Conservation (phyloP, 2,888 invertebrate species). For the Oeneis ivallda region DNA sequence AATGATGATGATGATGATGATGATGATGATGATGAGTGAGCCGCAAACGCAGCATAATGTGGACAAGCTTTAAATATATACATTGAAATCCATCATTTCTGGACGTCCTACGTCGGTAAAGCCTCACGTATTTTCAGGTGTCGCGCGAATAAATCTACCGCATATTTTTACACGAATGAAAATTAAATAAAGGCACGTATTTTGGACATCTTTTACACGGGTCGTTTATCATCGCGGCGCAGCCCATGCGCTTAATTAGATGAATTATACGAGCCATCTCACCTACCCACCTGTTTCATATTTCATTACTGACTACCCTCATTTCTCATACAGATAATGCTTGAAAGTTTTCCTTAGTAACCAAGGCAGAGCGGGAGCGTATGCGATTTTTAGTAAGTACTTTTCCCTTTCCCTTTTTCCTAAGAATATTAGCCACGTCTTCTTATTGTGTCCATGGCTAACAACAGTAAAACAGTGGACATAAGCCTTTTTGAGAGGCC, state of each 20-base stretch:
- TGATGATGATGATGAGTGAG: too few relatives aligned
- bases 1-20: too few relatives aligned
- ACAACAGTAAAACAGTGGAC: too few relatives aligned
- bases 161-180: slow-evolving; percentile 20
- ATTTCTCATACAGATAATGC: slow-evolving; percentile 39
- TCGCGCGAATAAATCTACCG: slow-evolving; percentile 16
- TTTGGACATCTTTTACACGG: slow-evolving; percentile 26
- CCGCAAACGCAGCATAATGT: background rate
- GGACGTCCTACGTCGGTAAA: background rate
- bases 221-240: slow-evolving; percentile 40
- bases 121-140: slow-evolving; percentile 14
- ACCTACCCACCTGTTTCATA: slow-evolving; percentile 42
- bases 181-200: slow-evolving; percentile 24
- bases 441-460: too few relatives aligned
- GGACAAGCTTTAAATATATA: background rate
- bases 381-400: background rate
- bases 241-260: slow-evolving; percentile 45
- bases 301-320: slow-evolving; percentile 39
- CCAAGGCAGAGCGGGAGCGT: slow-evolving; percentile 1
- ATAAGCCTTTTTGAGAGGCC: too few relatives aligned
- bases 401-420: too few relatives aligned
- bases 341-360: background rate
- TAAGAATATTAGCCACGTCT: too few relatives aligned
- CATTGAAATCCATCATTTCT: background rate
- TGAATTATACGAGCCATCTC: slow-evolving; percentile 47